Evolutionary conservation across 1,140 invertebrate species (phyloP), one percentile per base, ranked within the genome.

Genomic region (Teleogryllus occipitalis): DNA sequence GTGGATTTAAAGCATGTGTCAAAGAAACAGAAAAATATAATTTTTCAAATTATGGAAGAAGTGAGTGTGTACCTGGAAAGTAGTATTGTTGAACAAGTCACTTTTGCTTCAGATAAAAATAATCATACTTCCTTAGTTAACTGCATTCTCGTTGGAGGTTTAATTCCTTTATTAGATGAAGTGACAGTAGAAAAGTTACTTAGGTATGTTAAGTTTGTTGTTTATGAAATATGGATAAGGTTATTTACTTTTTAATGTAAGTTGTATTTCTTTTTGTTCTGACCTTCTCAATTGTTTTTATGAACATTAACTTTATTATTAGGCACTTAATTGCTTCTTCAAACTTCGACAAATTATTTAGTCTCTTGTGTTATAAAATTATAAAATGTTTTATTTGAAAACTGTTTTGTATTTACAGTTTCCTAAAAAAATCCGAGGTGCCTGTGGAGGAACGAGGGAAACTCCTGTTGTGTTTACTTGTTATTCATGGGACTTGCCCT

Each of bases 31-130:
- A 81, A 80, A 74, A 78, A 78, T 78, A 72, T 82, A 8, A 75
- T 82, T 12, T 78, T 78, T 65, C 81, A 81, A 76, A 80, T 78
- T 7, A 74, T 81, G 18, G 81, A 81, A 80, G 81, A 81, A 76
- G 77, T 81, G n/a, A 80, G 81, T 76, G 39, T 54, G 22, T 80
- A 65, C 48, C 49, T 81, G 7, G 74, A 80, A 46, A 49, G n/a
- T 15, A 80, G 76, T 78, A 72, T 81, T 65, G 3, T 78, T 46
- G 76, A 81, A 47, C 78, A 76, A 22, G 76, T 81, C 8, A 78
- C 73, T 47, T 76, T 81, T 15, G 21, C 74, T 14, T 72, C 74
- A 5, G 77, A 47, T 77, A 46, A 76, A 7, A 78, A 49, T 65
- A 48, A 39, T 14, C 54, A 76, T 18, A 54, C 48, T 18, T 79